Percentiles rank a stretch among this genome's conserved stretches.
Conservation (phyloP, 2,888 invertebrate genomes). For the Buathra laborator region DNA sequence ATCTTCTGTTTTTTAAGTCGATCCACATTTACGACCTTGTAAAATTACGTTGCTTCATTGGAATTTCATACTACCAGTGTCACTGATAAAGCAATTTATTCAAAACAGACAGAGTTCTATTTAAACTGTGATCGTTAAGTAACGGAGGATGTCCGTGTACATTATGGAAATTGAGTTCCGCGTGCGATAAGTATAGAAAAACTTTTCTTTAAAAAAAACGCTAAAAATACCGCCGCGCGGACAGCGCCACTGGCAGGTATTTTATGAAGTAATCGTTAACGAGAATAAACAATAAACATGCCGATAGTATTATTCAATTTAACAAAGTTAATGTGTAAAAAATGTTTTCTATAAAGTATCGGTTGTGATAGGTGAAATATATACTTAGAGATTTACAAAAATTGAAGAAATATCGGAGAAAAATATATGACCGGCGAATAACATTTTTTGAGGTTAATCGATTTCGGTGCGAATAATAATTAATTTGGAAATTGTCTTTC, state of each 20-base stretch:
- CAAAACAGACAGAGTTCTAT: no score
- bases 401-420: not conserved
- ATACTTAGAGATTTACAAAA: not conserved
- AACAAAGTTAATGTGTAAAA: not conserved
- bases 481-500: not conserved
- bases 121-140: no score
- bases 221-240: no score
- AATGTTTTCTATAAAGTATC: not conserved
- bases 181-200: no score
- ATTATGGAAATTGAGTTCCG: no score
- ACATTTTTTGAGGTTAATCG: not conserved
- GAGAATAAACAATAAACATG: conserved; percentile 8
- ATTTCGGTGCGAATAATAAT: not conserved
- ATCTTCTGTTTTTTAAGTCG: conserved; percentile 45
- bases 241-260: no score
- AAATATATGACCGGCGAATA: not conserved
- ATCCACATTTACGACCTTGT: not conserved
- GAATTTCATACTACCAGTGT: not conserved
- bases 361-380: not conserved
- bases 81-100: not conserved
- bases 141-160: no score
- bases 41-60: conserved; percentile 1
- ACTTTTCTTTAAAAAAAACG: no score
- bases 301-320: not conserved
- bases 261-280: not conserved